A percentile compares a stretch with the other conserved stretches of the same genome.
Conservation (phyloP, 2,888 invertebrate species). For the Drosophila neoperkinsi region DNA sequence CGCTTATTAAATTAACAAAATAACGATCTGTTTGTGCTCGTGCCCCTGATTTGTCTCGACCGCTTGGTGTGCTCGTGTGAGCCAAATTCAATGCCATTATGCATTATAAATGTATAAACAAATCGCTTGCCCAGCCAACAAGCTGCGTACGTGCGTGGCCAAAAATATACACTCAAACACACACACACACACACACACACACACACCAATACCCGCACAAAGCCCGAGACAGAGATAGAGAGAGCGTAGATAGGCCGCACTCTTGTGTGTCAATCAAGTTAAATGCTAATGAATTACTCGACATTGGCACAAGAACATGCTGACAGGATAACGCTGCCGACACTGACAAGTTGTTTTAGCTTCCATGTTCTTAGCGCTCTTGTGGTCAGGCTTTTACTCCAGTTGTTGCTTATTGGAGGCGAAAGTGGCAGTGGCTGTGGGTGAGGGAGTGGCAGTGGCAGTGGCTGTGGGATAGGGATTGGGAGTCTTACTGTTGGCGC, state of each 20-base stretch:
- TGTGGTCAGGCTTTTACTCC: constrained; percentile 28
- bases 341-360: constrained; percentile 72
- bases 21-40: constrained; percentile 54
- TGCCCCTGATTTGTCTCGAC: constrained; percentile 24
- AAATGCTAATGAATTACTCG: constrained; percentile 81
- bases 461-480: neutral
- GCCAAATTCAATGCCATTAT: constrained; percentile 72
- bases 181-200: neutral
- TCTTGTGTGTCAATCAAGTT: constrained; percentile 78
- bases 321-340: constrained; percentile 64
- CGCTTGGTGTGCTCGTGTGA: constrained; percentile 20
- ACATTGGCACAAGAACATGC: constrained; percentile 61
- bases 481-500: constrained; percentile 42
- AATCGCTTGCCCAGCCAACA: constrained; percentile 45
- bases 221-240: neutral
- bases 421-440: neutral
- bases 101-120: constrained; percentile 75
- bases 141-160: constrained; percentile 54
- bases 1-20: constrained; percentile 77
- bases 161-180: constrained; percentile 22
- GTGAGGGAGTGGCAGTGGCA: neutral
- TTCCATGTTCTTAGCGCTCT: constrained; percentile 44
- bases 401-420: constrained; percentile 15
- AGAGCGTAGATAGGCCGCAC: constrained; percentile 5
- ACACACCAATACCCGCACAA: neutral